Conservation (phyloP, 2,113 vertebrate species). For the Paramormyrops kingsleyae region DNA sequence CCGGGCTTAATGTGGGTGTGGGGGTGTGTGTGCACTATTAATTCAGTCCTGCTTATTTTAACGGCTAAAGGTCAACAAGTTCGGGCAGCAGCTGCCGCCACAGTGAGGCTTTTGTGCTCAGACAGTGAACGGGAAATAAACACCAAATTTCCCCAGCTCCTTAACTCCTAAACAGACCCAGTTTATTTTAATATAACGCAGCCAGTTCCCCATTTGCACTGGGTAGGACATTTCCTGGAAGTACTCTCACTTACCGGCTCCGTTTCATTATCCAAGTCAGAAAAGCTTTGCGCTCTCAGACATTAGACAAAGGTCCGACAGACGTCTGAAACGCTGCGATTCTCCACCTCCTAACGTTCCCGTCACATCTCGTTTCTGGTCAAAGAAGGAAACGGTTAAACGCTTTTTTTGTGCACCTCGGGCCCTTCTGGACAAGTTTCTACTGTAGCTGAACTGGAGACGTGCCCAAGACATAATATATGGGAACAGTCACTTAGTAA, state of each 20-base stretch:
- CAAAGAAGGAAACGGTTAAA: neutral
- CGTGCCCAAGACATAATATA: neutral
- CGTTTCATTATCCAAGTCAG: neutral
- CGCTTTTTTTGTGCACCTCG: neutral
- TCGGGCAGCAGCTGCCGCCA: neutral
- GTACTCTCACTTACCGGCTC: neutral
- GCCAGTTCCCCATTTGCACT: neutral
- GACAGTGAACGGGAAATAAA: constrained; percentile 8
- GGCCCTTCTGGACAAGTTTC: neutral
- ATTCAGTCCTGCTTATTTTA: constrained; percentile 23
- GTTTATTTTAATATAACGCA: neutral
- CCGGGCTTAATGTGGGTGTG: neutral
- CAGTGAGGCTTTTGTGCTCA: constrained; percentile 5
- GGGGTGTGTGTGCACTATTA: neutral
- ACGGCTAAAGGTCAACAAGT: constrained; percentile 19
- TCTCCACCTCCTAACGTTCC: neutral
- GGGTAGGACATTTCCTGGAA: neutral
- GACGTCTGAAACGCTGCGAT: neutral
- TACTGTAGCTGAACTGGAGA: neutral
- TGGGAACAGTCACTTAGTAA: neutral
- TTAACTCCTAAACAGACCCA: neutral
- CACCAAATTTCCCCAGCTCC: neutral
- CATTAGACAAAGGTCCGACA: neutral
- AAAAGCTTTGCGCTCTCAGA: neutral
- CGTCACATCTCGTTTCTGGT: neutral